Conservation (phyloP, 2,888 invertebrate species). For the Pollenia angustigena region DNA sequence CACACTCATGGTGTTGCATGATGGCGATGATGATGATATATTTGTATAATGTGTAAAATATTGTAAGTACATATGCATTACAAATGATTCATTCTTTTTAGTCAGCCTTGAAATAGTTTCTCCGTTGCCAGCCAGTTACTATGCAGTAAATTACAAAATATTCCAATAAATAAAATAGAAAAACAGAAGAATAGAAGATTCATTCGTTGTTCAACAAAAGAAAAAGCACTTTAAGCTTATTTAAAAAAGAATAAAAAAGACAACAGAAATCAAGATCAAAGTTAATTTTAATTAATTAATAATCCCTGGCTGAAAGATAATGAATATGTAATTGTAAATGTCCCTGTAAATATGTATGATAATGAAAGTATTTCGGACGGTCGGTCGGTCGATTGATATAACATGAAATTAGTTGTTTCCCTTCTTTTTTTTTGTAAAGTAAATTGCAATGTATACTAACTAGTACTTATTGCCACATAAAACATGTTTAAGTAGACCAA, state of each 20-base stretch:
- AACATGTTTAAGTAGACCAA: constrained; percentile 56
- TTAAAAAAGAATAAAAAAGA: neutral
- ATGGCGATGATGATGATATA: neutral
- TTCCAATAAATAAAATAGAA: neutral
- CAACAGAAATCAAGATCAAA: constrained; percentile 44
- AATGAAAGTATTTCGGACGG: neutral
- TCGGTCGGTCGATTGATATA: neutral
- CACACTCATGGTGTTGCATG: neutral
- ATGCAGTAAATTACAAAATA: constrained; percentile 45
- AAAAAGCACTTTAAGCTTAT: constrained; percentile 40
- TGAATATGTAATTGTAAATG: constrained; percentile 17
- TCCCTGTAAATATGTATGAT: constrained; percentile 1
- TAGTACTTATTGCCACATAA: constrained; percentile 18
- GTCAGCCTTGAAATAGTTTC: neutral
- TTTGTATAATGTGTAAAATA: neutral
- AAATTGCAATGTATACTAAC: neutral
- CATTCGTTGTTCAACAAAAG: constrained; percentile 35
- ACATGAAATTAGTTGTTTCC: constrained; percentile 16
- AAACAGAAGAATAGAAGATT: constrained; percentile 11
- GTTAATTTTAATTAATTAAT: constrained; percentile 50
- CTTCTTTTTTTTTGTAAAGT: constrained; percentile 3
- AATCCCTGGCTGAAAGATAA: constrained; percentile 24
- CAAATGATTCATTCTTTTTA: constrained; percentile 6
- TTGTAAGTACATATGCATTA: neutral
- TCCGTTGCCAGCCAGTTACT: constrained; percentile 20